Base-by-base conservation (phyloP, 1,140 invertebrate genomes). In the Papilio machaon region DNA sequence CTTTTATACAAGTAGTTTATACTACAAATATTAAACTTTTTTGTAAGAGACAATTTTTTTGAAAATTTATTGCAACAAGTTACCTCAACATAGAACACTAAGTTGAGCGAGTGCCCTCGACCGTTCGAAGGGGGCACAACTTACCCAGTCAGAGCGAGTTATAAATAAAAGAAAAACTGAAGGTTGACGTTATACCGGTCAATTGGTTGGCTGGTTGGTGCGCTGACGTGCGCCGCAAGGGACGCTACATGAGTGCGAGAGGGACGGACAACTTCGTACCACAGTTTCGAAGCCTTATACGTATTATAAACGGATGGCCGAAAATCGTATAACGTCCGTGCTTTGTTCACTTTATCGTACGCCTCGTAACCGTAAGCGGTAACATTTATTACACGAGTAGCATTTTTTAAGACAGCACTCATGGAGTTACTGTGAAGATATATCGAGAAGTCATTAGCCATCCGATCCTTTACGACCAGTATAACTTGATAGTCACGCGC, bases 81-180 rank as follows among this genome's bases (percentile, higher is more conserved):
- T 58, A 58, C 54, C 54, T n/a, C 54, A 58, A 58, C 54, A 30
- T 64, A 30, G 19, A 64, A n/a, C 60, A 30, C 30, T 64, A 64
- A 64, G 60, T 64, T 64, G 9, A 13, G 23, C 46, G 67, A 79
- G 77, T 47, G 8, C 35, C 7, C 35, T 79, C 19, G n/a, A 73
- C 60, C 30, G 67, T 86, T 82, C 78, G 83, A 94, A 92, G 85
- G 84, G 74, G 82, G 89, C 92, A 91, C 89, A 93, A 94, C 91
- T 94, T 94, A 89, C 89, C 85, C 88, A 90, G 86, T 85, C 90
- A 86, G 87, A 92, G 92, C 92, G 89, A 92, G 92, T 91, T 92
- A 94, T 92, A 94, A 94, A 94, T 94, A 94, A 93, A 94, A 93
- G 88, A 93, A 94, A 94, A 94, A 94, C 91, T 94, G 93, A 94